Base-by-base conservation (phyloP, 2,888 invertebrate species). In the Pollenia griseotomentosa region DNA sequence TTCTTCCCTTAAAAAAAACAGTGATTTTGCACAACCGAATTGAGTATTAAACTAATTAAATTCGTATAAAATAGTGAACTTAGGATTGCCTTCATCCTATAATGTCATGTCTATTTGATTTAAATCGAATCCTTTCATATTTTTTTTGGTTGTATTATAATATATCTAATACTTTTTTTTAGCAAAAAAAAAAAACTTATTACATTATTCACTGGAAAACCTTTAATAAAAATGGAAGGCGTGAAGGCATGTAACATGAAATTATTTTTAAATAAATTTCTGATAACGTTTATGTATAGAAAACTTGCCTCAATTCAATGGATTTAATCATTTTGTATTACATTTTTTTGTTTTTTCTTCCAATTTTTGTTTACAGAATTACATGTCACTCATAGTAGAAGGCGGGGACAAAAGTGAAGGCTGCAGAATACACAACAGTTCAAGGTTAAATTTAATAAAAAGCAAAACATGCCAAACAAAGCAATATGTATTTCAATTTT, bases 361-460 rank as follows among this genome's bases (percentile, higher is more conserved):
- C 16, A 42, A 63, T 16, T 9, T 63, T 5, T 53, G 4, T 53
- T 14, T 42, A 66, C n/a, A 40, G 33, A 11, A 70, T 42, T 55
- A 40, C 33, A 68, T 68, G 51, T 51, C 68, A 68, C n/a, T 33
- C 68, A 68, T n/a, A 68, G 8, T 6, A 11, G 51, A 16, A 40
- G 59, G 11, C 33, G 23, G 4, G 8, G 2, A 59, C 14, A 23
- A 73, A 23, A 59, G 33, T 19, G 19, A 46, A 59, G 19, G 12
- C 14, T 33, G 44, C 5, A 10, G 33, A 59, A 23, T 14, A 57
- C 33, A 33, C 33, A 73, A 73, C 46, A 73, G 57, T 73, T 73
- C 59, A 78, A 78, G 68, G 57, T 57, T 57, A 57, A 12, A 57
- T 59, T 59, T 59, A 59, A 23, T 57, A 65, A 65, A 11, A 65